Evolutionary conservation across 1,140 invertebrate genomes (phyloP).

Genomic region (Aradophagus sp.): DNA sequence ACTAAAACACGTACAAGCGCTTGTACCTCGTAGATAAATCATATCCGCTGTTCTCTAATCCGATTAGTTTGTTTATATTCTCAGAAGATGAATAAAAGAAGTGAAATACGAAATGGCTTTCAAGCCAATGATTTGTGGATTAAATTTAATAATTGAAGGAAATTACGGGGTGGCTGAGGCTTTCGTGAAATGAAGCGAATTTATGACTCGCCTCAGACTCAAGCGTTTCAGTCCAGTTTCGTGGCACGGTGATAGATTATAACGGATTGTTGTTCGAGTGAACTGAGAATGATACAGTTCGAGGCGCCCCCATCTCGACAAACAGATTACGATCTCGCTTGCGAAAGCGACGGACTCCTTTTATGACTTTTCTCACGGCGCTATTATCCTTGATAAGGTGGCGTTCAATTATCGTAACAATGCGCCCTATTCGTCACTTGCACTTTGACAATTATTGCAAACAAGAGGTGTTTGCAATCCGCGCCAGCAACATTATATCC

Average conservation of each 20-base stretch:
- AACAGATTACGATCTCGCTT: conserved; percentile 38
- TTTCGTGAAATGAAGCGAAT: conserved; percentile 30
- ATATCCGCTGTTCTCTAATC: no score
- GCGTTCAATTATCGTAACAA: conserved; percentile 37
- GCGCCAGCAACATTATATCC: no score
- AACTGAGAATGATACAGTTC: conserved; percentile 42
- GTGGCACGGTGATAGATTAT: conserved; percentile 33
- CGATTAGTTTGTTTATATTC: background rate
- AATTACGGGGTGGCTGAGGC: conserved; percentile 19
- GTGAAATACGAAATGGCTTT: background rate
- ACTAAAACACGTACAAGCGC: no score
- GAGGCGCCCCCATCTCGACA: conserved; percentile 32
- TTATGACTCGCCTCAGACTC: conserved; percentile 12
- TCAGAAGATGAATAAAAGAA: background rate
- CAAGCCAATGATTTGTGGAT: conserved; percentile 17
- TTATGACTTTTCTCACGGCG: conserved; percentile 40
- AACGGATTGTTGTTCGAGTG: conserved; percentile 31
- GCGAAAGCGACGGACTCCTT: conserved; percentile 17
- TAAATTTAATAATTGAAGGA: conserved; percentile 32
- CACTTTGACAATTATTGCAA: conserved; percentile 17
- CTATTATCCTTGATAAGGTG: conserved; percentile 41
- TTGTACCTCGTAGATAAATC: no score
- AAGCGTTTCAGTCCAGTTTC: conserved; percentile 9
- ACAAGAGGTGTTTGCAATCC: background rate
- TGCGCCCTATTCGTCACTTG: conserved; percentile 15